Evolutionary conservation across 2,797 vertebrate species (phyloP).

Genomic region (Thripadectes ignobilis): DNA sequence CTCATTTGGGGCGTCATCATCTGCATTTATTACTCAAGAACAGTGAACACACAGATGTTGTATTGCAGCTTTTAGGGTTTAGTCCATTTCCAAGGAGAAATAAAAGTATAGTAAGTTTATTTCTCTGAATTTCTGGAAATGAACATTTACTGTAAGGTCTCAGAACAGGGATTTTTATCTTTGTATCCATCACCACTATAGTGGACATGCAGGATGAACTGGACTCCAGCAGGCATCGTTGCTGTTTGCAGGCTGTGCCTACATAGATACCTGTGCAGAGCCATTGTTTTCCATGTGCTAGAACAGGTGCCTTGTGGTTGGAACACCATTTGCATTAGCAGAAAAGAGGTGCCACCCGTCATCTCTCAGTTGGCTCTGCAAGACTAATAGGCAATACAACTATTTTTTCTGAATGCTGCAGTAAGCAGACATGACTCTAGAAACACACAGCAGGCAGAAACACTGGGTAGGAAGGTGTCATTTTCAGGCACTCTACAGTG

Average conservation of each 20-base stretch:
- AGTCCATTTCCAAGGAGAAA: neutral
- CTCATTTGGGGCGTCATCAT: neutral
- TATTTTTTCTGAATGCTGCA: slow-evolving; percentile 2
- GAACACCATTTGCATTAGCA: neutral
- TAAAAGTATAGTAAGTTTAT: neutral
- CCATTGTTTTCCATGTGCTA: neutral
- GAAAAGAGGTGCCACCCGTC: slow-evolving; percentile 17
- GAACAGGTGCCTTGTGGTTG: neutral
- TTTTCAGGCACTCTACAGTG: slow-evolving; percentile 43
- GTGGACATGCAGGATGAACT: neutral
- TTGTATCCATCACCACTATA: neutral
- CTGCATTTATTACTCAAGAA: neutral
- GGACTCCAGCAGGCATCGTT: neutral
- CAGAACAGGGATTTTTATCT: neutral
- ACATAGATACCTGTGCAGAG: neutral
- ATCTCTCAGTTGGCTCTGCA: slow-evolving; percentile 14
- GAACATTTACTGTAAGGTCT: neutral
- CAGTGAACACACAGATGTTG: neutral
- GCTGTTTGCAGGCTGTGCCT: neutral
- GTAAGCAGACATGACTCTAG: slow-evolving; percentile 23
- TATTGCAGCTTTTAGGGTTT: neutral
- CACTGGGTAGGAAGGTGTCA: slow-evolving; percentile 21
- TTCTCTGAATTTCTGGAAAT: neutral
- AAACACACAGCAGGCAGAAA: slow-evolving; percentile 42
- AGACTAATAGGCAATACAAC: slow-evolving; percentile 27